phyloP scores from a whole-genome alignment of 1,140 invertebrate species.

The Pogonognathellus flavescens region DNA sequence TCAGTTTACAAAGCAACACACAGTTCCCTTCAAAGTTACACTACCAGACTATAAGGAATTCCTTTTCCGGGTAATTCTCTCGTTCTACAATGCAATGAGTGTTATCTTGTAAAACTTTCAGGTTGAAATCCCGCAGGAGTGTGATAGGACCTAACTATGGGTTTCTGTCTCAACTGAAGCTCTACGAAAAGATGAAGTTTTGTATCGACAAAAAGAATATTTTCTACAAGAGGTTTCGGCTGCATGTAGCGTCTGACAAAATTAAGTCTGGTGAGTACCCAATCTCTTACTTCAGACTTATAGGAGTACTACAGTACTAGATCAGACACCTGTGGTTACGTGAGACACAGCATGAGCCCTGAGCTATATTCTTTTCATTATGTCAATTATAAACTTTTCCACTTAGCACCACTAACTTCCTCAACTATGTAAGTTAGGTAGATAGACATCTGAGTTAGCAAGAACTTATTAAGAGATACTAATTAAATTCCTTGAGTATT shows the following conservation, averaged over 20 bases:
- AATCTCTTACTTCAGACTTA: not conserved
- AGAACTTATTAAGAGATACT: not conserved
- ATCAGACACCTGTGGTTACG: not conserved
- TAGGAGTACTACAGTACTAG: not conserved
- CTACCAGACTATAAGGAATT: not conserved
- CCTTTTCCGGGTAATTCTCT: not conserved
- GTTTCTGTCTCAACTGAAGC: constrained; percentile 81
- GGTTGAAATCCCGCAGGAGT: constrained; percentile 77
- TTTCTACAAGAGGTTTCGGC: constrained; percentile 82
- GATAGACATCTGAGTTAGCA: not conserved
- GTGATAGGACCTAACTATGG: constrained; percentile 81
- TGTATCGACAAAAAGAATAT: constrained; percentile 79
- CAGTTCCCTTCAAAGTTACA: not conserved
- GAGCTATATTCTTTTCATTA: not conserved
- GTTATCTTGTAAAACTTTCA: constrained; percentile 64
- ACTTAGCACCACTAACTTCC: not conserved
- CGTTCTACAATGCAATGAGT: constrained; percentile 4
- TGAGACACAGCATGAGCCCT: no score
- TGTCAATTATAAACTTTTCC: constrained; percentile 15
- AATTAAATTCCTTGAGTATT: not conserved
- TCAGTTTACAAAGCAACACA: constrained; percentile 11
- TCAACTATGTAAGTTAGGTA: not conserved
- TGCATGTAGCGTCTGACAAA: constrained; percentile 84
- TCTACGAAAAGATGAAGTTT: constrained; percentile 84
- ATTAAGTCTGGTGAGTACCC: constrained; percentile 77